Evolutionary conservation across 2,113 vertebrate genomes (phyloP), one percentile per base, ranked within the genome.

Genomic region (Boleophthalmus pectinirostris): DNA sequence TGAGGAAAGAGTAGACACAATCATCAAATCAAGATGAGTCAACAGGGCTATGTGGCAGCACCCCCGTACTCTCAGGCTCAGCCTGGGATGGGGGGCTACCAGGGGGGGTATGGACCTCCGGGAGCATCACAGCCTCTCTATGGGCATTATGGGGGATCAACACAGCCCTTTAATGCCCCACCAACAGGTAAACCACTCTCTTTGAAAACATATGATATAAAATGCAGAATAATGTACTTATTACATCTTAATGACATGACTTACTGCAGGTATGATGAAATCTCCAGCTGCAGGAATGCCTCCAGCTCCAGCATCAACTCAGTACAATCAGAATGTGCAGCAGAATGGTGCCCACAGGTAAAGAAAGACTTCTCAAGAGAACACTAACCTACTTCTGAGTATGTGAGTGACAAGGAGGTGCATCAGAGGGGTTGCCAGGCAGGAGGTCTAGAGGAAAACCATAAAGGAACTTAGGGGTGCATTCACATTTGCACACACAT

Each of bases 61-160:
- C 96, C 98, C 66, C 95, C 96, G 0, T 97, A 96, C 89, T 97
- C 97, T 63, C 96, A 99, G 57, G 89, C 96, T 53, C 97, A 97
- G 83, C 88, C 96, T n/a, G 95, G 95, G 87, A 93, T 97, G 83
- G 96, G 94, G 76, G 92, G 92, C 18, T 96, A 95, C 88, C 92
- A 95, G 73, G 75, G 91, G 76, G 92, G 93, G 18, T 95, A 94
- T 65, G 94, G 94, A 35, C 54, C 90, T 57, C 49, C 90, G 49
- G 74, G 92, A 70, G 85, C 78, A 75, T 75, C 94, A 46, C 91
- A 95, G 24, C 91, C 94, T 38, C 90, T 91, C 64, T 96, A 95
- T 23, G 95, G 95, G 8, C 95, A 95, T 90, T 96, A 95, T 43
- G 95, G 95, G 23, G 94, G 93, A 11, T 77, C 88, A 2, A 91